phyloP scores from a whole-genome alignment of 2,113 vertebrate species.

The Crypturellus undulatus region DNA sequence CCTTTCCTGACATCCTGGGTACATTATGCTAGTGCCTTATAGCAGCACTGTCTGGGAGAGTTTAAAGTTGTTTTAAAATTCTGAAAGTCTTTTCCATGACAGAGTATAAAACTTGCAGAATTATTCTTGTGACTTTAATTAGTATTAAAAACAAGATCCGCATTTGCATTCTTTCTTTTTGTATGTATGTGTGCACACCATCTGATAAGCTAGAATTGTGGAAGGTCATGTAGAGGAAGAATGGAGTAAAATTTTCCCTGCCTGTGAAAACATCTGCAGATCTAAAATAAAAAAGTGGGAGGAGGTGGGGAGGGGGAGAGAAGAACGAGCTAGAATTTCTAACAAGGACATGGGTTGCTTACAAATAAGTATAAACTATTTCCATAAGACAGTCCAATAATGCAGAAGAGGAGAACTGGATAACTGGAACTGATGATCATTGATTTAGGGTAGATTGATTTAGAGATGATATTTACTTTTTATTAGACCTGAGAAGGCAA shows the following conservation, averaged over 20 bases:
- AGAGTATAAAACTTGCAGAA: background rate
- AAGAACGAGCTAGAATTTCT: background rate
- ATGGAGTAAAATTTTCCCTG: slow-evolving; percentile 23
- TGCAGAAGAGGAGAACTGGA: background rate
- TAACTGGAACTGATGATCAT: background rate
- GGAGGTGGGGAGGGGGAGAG: background rate
- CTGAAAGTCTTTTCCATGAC: background rate
- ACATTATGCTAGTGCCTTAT: background rate
- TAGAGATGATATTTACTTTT: background rate
- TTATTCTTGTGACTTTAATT: slow-evolving; percentile 38
- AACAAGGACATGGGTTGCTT: background rate
- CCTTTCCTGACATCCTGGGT: background rate
- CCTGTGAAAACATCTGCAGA: slow-evolving; percentile 21
- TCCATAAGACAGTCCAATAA: background rate
- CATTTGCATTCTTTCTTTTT: slow-evolving; percentile 55
- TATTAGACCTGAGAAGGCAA: background rate
- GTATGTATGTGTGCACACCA: slow-evolving; percentile 37
- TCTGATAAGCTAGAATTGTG: slow-evolving; percentile 52
- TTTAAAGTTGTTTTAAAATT: slow-evolving; percentile 19
- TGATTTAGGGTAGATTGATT: background rate
- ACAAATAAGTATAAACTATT: background rate
- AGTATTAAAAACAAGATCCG: slow-evolving; percentile 43
- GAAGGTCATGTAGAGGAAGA: slow-evolving; percentile 47
- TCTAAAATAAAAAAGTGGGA: slow-evolving; percentile 44
- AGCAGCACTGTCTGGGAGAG: background rate